Evolutionary conservation across 2,797 vertebrate species (phyloP).

Genomic region (Heliangelus exortis): DNA sequence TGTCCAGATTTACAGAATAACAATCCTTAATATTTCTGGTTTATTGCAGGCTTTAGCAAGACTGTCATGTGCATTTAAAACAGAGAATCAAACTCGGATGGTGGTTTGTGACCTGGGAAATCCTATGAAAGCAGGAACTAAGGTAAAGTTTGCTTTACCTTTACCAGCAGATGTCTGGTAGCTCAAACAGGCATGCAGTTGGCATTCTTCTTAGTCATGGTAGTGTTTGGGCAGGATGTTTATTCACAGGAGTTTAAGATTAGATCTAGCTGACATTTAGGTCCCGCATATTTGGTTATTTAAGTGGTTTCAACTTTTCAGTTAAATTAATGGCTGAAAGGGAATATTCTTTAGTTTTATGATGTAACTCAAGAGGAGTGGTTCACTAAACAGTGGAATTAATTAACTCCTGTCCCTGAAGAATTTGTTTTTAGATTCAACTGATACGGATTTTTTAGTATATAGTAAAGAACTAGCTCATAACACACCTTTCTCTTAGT

Average conservation of each 20-base stretch:
- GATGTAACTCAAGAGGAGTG: neutral
- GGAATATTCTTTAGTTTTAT: neutral
- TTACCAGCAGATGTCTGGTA: neutral
- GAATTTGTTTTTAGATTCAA: neutral
- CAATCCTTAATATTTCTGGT: neutral
- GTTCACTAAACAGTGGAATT: neutral
- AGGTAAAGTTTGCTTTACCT: constrained; percentile 72
- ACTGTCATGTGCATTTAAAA: constrained; percentile 94
- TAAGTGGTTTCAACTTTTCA: neutral
- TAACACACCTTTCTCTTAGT: neutral
- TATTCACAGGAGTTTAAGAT: neutral
- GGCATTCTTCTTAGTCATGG: neutral
- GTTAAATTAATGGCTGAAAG: neutral
- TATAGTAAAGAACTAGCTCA: neutral
- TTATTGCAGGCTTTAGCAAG: constrained; percentile 79
- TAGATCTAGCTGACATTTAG: neutral
- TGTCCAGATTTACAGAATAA: neutral
- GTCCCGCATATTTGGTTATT: neutral
- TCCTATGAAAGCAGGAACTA: constrained; percentile 95
- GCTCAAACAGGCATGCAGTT: neutral
- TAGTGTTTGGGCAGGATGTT: neutral
- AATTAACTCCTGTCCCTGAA: neutral
- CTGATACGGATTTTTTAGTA: neutral
- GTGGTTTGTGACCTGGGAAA: constrained; percentile 97
- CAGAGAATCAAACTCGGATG: constrained; percentile 92